These are phyloP conservation scores for Actinemys pallida DNA, from an alignment of 2,113 vertebrate genomes.

Conservation along the genomic window DNA sequence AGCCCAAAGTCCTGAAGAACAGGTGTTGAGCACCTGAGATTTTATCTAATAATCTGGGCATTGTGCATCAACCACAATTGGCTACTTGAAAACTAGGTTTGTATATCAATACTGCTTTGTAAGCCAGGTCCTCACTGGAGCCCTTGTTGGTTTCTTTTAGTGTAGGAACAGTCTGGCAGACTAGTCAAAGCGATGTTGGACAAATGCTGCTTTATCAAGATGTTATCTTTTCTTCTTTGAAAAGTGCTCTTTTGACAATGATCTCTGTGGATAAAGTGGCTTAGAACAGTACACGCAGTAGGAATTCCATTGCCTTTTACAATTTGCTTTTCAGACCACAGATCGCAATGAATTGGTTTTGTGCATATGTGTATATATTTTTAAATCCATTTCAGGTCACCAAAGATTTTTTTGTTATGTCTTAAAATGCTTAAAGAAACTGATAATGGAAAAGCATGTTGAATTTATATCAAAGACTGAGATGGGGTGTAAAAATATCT, in stretches of 20 bases:
- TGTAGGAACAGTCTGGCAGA: slow-evolving; percentile 21
- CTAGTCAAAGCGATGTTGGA: slow-evolving; percentile 47
- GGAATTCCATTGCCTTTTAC: background rate
- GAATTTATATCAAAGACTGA: background rate
- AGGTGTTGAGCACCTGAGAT: slow-evolving; percentile 74
- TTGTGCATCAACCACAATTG: slow-evolving; percentile 72
- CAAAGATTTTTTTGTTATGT: background rate
- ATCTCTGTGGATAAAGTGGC: background rate
- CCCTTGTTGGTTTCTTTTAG: slow-evolving; percentile 31
- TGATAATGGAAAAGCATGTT: background rate
- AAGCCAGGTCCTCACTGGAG: slow-evolving; percentile 59
- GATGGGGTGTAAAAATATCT: background rate
- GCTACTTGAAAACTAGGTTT: slow-evolving; percentile 64
- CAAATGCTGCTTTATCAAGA: slow-evolving; percentile 27
- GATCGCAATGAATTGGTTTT: background rate
- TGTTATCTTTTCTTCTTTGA: background rate
- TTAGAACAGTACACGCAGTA: background rate
- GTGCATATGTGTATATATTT: background rate
- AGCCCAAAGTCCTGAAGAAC: slow-evolving; percentile 45
- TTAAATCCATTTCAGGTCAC: background rate
- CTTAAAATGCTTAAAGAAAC: background rate
- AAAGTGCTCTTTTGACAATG: background rate
- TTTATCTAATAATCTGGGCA: slow-evolving; percentile 56
- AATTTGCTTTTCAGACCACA: background rate
- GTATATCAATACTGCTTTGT: slow-evolving; percentile 67